Evolutionary conservation across 2,888 invertebrate species (phyloP).

Genomic region (Exocentrus adspersus): DNA sequence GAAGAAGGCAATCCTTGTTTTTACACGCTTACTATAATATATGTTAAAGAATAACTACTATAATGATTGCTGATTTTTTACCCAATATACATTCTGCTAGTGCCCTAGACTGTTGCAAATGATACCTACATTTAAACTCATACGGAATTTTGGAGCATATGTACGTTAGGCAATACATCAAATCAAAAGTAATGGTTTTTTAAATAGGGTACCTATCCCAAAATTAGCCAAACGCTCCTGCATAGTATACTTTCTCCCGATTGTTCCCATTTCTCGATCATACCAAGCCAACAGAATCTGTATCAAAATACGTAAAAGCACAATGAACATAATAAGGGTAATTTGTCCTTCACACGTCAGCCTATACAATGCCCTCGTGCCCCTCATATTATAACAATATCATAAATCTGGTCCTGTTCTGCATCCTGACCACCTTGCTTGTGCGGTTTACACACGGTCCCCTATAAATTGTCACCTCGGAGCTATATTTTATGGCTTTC

Average conservation of each 20-base stretch:
- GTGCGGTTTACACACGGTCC: not conserved
- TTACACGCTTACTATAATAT: too few relatives aligned
- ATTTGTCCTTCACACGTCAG: conserved; percentile 34
- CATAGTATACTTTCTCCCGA: conserved; percentile 3
- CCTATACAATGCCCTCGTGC: conserved; percentile 38
- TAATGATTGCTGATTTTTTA: too few relatives aligned
- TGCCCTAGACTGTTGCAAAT: too few relatives aligned
- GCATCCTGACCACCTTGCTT: not conserved
- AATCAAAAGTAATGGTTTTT: not conserved
- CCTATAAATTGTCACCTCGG: not conserved
- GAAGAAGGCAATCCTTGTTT: too few relatives aligned
- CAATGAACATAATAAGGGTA: conserved; percentile 34
- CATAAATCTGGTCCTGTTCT: conserved; percentile 1
- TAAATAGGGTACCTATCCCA: not conserved
- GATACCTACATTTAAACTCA: not conserved
- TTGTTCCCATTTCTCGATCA: not conserved
- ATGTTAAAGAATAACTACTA: too few relatives aligned
- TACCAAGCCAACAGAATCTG: conserved; percentile 1
- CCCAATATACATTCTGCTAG: too few relatives aligned
- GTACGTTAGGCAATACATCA: not conserved
- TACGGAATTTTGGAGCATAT: too few relatives aligned
- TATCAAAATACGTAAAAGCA: conserved; percentile 25
- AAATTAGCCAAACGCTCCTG: not conserved
- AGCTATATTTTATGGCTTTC: not conserved
- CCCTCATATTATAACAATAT: conserved; percentile 34